Base-by-base conservation (phyloP, 2,113 vertebrate species). In the Chloebia gouldiae region DNA sequence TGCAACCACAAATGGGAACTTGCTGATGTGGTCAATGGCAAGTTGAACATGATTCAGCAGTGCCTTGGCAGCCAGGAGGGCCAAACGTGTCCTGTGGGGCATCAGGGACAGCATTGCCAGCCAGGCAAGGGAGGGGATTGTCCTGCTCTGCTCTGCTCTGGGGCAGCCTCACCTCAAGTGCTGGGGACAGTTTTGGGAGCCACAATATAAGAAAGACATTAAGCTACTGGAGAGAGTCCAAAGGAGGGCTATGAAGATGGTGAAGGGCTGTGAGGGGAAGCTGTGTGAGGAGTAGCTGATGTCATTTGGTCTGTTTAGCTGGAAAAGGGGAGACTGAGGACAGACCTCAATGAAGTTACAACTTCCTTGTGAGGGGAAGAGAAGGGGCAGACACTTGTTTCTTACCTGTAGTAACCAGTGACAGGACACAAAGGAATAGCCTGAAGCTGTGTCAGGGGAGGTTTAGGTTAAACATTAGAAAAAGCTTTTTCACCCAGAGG, bases 31-130 rank as follows among this genome's bases (percentile, higher is more conserved):
- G 18, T 45, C 2, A 0, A 6, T 37, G 37, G 3, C 63, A 69
- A 60, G 31, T 13, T 11, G 22, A 69, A 18, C 0, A 0, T 28
- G 33, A 60, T 22, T 3, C 33, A 51, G 22, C 53, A 77, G 45
- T 45, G 54, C 33, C 14, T 27, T 28, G 45, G 22, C 27, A 51
- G 22, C 27, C 45, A 60, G 27, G 33, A 77, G 63, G 31, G 21
- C 20, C 25, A 27, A 6, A 1, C 0, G 0, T 51, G 17, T 44
- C 37, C 33, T 37, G 33, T 22, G 21, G 11, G 0, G 6, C 33
- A 60, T 23, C 37, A 51, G 33, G 53, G 2, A 27, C 45, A 77
- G 27, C 63, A 37, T 44, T 0, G 0, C 14, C 37, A 68, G 33
- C 22, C 0, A 0, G 44, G 37, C 11, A 60, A 59, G 27, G 11